A percentile compares a stretch with the other conserved stretches of the same genome.
phyloP scores from a whole-genome alignment of 2,113 vertebrate species.

The Serinus canaria region DNA sequence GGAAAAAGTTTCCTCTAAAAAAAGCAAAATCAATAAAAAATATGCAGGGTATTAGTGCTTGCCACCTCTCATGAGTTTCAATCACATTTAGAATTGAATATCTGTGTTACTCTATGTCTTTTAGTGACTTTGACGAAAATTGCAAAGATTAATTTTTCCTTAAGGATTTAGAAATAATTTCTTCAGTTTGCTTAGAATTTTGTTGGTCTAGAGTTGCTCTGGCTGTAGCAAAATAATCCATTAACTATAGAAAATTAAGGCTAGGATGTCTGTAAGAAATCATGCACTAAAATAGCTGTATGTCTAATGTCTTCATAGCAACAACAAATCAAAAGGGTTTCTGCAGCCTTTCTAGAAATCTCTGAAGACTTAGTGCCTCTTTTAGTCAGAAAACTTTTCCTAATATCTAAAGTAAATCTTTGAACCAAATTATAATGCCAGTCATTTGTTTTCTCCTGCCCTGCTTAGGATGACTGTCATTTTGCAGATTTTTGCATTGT shows the following conservation, averaged over 20 bases:
- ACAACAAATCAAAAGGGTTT: slow-evolving; percentile 9
- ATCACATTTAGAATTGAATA: not conserved
- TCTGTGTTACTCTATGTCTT: not conserved
- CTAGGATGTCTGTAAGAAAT: not conserved
- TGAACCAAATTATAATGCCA: slow-evolving; percentile 1
- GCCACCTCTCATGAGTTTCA: not conserved
- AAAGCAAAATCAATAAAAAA: not conserved
- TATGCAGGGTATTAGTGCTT: not conserved
- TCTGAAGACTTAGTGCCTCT: not conserved
- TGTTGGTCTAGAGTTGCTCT: not conserved
- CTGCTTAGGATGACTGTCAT: not conserved
- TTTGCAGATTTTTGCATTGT: slow-evolving; percentile 18
- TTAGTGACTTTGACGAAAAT: not conserved
- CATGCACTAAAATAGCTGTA: not conserved
- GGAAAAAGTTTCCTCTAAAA: not conserved
- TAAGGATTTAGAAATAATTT: not conserved
- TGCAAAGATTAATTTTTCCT: not conserved
- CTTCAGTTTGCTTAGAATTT: not conserved
- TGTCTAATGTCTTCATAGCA: not conserved
- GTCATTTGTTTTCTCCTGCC: slow-evolving; percentile 3
- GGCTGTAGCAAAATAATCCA: not conserved
- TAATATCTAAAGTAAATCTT: slow-evolving; percentile 35
- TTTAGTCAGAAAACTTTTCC: slow-evolving; percentile 19
- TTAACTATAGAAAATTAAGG: not conserved
- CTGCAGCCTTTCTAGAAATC: not conserved